phyloP scores from a whole-genome alignment of 2,797 vertebrate genomes.

The Lacerta agilis region DNA sequence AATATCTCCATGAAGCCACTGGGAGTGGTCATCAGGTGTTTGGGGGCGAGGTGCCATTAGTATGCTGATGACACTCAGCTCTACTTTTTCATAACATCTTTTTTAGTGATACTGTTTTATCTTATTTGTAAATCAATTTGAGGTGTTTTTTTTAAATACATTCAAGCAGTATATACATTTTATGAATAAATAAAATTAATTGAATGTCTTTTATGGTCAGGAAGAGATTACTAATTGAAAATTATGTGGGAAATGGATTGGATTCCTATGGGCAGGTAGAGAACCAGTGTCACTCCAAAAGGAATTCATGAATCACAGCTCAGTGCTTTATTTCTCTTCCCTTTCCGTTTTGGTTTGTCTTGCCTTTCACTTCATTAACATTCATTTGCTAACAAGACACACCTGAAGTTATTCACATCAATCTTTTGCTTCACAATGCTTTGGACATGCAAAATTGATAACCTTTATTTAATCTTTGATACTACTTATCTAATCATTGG shows the following conservation, averaged over 20 bases:
- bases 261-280: neutral
- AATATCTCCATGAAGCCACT: too few species aligned
- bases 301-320: neutral
- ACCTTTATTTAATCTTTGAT: slow-evolving; percentile 7
- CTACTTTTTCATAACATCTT: too few species aligned
- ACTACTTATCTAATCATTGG: neutral
- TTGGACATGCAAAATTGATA: neutral
- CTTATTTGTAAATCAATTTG: too few species aligned
- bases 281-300: neutral
- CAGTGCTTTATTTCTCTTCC: neutral
- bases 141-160: too few species aligned
- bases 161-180: too few species aligned
- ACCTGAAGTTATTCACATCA: neutral
- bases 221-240: neutral
- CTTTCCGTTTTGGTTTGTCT: neutral
- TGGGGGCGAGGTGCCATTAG: too few species aligned
- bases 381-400: neutral
- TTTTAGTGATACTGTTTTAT: too few species aligned
- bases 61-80: too few species aligned
- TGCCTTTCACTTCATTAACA: neutral
- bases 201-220: neutral
- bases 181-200: neutral
- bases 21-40: too few species aligned
- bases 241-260: neutral
- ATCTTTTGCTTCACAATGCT: neutral